Base-by-base conservation (phyloP, 2,113 vertebrate genomes). In the Protobothrops mucrosquamatus region DNA sequence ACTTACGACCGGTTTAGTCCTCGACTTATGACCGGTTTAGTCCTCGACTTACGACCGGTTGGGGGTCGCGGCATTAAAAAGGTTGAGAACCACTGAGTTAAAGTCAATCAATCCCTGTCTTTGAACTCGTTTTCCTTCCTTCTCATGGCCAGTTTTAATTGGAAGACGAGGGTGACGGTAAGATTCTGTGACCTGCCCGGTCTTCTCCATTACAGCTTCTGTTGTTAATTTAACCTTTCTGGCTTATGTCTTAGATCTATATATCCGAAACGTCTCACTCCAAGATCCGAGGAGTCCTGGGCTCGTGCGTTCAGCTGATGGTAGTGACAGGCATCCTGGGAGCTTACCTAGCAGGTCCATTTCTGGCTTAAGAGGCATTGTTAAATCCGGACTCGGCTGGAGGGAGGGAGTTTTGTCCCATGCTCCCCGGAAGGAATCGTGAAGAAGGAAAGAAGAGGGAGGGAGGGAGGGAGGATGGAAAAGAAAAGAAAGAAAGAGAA, bases 251-350 rank as follows among this genome's bases (percentile, higher is more conserved):
- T 26, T 93, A 99, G 99, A 97, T 99, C 0, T 99, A 99, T 46
- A 98, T 99, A 94, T 98, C 99, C 0, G 99, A 99, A 97, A 98
- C 98, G 55, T 97, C 99, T 10, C 99, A 99, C 88, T 98, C 98
- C 64, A 96, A 97, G 1, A 97, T 99, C 15, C 98, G 99, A 34
- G 99, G 99, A 1, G 97, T 97, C 46, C 96, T 99, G 0, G 99
- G 99, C 88, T 99, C 98, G 61, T 99, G 98, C 55, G 98, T 99
- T 92, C 99, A 99, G 96, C 97, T 99, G 94, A 99, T 99, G 98
- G 99, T 99, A 90, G 99, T 99, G 93, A 97, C 91, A 0, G 99
- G 99, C 92, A 99, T 99, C 96, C 97, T 99, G 96, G 98, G 98
- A 96, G 98, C 98, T 43, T 99, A 99, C n/a, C 6, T 98, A 20